Base-by-base conservation (phyloP, 1,140 invertebrate genomes). In the Bombus waltoni region DNA sequence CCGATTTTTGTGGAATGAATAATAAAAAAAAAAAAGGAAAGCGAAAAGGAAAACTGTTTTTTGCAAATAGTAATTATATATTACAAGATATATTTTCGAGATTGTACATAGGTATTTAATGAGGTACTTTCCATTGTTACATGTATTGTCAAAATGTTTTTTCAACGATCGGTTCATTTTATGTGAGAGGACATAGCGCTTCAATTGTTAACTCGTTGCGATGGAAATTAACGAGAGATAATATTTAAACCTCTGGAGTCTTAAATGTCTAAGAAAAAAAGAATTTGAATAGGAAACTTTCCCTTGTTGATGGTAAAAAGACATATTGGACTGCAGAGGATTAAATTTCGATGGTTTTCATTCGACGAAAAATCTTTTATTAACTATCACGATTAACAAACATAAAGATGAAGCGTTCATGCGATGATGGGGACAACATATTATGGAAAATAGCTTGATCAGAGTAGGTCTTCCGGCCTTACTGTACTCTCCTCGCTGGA, bases 381-480 rank as follows among this genome's bases (percentile, higher is more conserved):
- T 80, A 59, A 80, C 59, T 72, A 84, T 13, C 13, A 79, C 53
- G 40, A 62, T 35, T 62, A 80, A 85, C 42, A 85, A 62, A 53
- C 35, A 15, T 38, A 47, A 72, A 25, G 57, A 80, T 59, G 53
- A 40, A 35, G 53, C 53, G 40, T 53, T 65, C 68, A 13, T 59
- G 38, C 22, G 42, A 85, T 8, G 32, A 65, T 28, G 38, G 40
- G 15, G n/a, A 38, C 15, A 53, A 71, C 25, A 77, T 32, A 13
- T 74, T 66, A 62, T 68, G 79, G 44, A 66, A 59, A 42, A 35
- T 32, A 53, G 11, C 44, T 81, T 53, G 28, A 38, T 85, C 59
- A 94, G 57, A 93, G 74, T 62, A 85, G 71, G 80, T 85, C 84
- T 85, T 94, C 87, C 6, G 87, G 81, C 40, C 87, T 93, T 38